Conservation (phyloP, 2,113 vertebrate genomes). For the Clarias macrocephalus region DNA sequence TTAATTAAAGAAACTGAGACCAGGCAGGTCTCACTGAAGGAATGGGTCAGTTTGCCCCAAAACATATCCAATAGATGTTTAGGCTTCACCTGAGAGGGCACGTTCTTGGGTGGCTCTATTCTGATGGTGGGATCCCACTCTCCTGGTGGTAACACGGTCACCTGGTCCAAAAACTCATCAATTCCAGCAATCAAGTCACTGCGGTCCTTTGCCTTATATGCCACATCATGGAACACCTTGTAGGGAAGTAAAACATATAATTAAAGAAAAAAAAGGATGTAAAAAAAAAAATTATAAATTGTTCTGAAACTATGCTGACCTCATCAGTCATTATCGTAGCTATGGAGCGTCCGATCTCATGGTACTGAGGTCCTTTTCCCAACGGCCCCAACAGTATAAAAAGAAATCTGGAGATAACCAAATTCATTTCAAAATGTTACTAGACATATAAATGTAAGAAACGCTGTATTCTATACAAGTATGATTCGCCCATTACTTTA, state of each 20-base stretch:
- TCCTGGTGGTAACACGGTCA: conserved; percentile 96
- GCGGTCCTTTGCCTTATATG: conserved; percentile 98
- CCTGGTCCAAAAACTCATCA: conserved; percentile 98
- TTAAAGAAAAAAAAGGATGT: neutral
- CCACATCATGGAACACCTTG: conserved; percentile 97
- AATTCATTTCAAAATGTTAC: neutral
- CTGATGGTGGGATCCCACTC: conserved; percentile 98
- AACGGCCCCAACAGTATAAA: conserved; percentile 95
- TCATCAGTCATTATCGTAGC: conserved; percentile 98
- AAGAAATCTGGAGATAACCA: conserved; percentile 81
- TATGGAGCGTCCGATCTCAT: conserved; percentile 97
- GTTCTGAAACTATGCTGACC: conserved; percentile 60
- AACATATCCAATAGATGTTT: neutral
- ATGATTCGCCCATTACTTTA: neutral
- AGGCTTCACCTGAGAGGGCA: conserved; percentile 89
- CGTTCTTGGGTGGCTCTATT: conserved; percentile 98
- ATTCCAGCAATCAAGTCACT: conserved; percentile 95
- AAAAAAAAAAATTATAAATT: neutral
- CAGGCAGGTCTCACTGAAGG: neutral
- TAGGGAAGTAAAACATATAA: neutral
- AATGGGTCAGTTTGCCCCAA: neutral
- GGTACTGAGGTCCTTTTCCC: conserved; percentile 95
- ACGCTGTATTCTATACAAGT: neutral
- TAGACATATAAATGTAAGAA: neutral
- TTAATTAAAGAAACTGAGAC: neutral